These are phyloP conservation scores for Antheraea pernyi DNA, from an alignment of 1,140 invertebrate species.

Conservation along the genomic window DNA sequence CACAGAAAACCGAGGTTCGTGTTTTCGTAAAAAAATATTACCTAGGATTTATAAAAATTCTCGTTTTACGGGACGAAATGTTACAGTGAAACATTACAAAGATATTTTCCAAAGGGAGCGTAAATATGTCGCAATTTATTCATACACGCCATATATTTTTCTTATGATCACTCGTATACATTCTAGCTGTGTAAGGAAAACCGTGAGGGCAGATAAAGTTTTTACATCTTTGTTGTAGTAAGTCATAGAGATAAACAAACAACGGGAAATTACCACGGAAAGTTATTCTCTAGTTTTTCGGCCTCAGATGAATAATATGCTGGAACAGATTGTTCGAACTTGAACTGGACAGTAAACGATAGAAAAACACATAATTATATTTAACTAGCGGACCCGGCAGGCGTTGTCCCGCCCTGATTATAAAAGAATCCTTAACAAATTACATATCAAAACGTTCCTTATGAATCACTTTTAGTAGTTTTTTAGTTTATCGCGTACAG, in stretches of 20 bases:
- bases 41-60: neutral
- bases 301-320: neutral
- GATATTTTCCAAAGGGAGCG: neutral
- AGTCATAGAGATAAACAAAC: neutral
- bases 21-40: neutral
- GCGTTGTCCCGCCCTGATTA: no score
- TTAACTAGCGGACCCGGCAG: no score
- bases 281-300: neutral
- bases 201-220: neutral
- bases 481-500: no score
- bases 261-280: neutral
- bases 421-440: no score
- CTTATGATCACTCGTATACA: neutral
- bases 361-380: no score
- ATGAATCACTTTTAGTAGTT: no score
- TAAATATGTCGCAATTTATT: neutral
- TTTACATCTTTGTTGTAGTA: neutral
- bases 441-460: no score
- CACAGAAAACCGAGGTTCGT: no score
- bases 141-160: neutral
- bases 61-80: neutral
- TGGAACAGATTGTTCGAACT: neutral
- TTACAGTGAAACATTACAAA: neutral
- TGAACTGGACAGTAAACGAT: no score
- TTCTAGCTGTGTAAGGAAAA: neutral